Evolutionary conservation across 2,113 vertebrate genomes (phyloP).

Genomic region (Leptosomus discolor): DNA sequence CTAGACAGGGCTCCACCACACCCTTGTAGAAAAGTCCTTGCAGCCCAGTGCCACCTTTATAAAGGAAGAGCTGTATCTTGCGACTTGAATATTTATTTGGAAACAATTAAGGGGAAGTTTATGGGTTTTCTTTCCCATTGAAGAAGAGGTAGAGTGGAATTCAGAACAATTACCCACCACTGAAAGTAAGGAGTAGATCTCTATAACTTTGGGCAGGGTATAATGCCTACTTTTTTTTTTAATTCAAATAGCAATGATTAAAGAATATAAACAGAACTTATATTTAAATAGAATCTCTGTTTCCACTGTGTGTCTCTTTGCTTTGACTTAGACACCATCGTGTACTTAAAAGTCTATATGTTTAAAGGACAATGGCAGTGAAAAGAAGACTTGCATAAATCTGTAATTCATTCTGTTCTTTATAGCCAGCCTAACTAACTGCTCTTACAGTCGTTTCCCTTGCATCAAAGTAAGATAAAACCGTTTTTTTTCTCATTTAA

Average conservation of each 20-base stretch:
- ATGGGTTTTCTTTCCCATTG: rapidly evolving
- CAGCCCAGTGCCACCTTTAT: neutral
- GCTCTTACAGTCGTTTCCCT: neutral
- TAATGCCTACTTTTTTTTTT: neutral
- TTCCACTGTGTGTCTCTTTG: neutral
- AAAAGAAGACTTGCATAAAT: neutral
- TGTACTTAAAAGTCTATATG: neutral
- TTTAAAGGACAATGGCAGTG: neutral
- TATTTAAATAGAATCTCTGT: neutral
- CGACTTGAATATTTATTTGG: neutral
- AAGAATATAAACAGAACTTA: neutral
- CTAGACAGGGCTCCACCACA: neutral
- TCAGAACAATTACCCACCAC: neutral
- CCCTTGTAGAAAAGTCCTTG: neutral
- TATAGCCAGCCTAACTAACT: neutral
- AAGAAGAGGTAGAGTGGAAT: neutral
- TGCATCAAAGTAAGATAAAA: neutral
- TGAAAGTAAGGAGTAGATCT: neutral
- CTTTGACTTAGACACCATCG: neutral
- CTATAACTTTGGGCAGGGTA: neutral
- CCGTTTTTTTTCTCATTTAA: neutral
- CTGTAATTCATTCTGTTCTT: neutral
- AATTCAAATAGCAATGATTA: neutral
- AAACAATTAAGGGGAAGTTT: neutral
- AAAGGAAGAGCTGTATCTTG: neutral